Evolutionary conservation across 2,113 vertebrate genomes (phyloP).

Genomic region (Ibidorhyncha struthersii): DNA sequence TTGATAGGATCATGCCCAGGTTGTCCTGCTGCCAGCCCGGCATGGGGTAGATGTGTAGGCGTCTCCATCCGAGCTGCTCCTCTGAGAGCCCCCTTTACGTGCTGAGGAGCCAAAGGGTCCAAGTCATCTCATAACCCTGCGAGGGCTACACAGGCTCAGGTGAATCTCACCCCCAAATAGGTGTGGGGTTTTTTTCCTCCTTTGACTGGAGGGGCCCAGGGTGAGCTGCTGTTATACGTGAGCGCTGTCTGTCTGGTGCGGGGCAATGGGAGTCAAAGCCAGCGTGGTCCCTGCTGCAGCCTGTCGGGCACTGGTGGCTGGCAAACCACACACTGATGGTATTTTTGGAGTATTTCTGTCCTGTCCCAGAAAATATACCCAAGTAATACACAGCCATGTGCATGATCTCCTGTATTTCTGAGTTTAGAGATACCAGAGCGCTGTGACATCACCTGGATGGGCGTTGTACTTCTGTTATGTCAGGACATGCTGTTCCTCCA

Average conservation of each 20-base stretch:
- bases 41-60: background rate
- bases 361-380: background rate
- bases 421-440: background rate
- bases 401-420: background rate
- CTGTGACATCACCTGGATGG: background rate
- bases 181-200: background rate
- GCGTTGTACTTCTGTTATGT: background rate
- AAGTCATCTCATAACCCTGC: background rate
- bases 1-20: background rate
- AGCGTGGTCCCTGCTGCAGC: background rate
- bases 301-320: background rate
- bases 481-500: background rate
- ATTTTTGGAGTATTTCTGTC: background rate
- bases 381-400: background rate
- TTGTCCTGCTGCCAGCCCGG: background rate
- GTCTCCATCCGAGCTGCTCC: background rate
- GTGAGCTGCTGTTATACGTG: background rate
- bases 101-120: background rate
- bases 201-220: background rate
- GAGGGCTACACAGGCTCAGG: background rate
- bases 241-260: background rate
- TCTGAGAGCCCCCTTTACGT: background rate
- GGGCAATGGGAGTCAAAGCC: background rate
- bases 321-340: rapidly evolving
- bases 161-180: background rate